Percentiles rank a stretch among this genome's conserved stretches.
These are phyloP conservation scores for Numenius arquata DNA, from an alignment of 2,113 vertebrate genomes.

Conservation along the genomic window DNA sequence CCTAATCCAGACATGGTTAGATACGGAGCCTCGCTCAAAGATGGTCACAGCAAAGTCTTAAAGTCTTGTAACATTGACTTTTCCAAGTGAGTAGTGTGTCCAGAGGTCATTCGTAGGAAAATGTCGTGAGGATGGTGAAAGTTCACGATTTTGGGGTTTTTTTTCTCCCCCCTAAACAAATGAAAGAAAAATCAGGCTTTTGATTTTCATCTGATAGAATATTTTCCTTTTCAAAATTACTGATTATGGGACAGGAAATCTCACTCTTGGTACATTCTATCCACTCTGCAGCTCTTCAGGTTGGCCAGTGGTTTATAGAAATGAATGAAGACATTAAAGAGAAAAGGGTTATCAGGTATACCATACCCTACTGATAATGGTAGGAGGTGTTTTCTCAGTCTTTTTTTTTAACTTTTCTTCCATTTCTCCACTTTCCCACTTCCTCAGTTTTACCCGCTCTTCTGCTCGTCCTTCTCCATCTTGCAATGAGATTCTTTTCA, in stretches of 20 bases:
- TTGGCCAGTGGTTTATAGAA: constrained; percentile 47
- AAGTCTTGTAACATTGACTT: background rate
- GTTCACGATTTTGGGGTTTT: background rate
- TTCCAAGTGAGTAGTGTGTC: background rate
- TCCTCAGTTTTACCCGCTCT: background rate
- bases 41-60: background rate
- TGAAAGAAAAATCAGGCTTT: background rate
- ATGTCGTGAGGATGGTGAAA: background rate
- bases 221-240: constrained; percentile 47
- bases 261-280: constrained; percentile 42
- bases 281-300: constrained; percentile 41
- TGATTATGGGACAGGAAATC: constrained; percentile 37
- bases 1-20: fast-evolving
- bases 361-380: background rate
- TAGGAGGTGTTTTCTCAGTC: background rate
- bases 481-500: background rate
- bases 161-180: background rate
- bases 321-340: constrained; percentile 26
- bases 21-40: fast-evolving
- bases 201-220: constrained; percentile 25
- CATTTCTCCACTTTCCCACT: background rate
- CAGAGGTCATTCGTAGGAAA: background rate
- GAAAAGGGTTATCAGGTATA: background rate
- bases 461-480: background rate
- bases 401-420: background rate